phyloP scores from a whole-genome alignment of 2,888 invertebrate species.

The Caenorhabditis japonica region DNA sequence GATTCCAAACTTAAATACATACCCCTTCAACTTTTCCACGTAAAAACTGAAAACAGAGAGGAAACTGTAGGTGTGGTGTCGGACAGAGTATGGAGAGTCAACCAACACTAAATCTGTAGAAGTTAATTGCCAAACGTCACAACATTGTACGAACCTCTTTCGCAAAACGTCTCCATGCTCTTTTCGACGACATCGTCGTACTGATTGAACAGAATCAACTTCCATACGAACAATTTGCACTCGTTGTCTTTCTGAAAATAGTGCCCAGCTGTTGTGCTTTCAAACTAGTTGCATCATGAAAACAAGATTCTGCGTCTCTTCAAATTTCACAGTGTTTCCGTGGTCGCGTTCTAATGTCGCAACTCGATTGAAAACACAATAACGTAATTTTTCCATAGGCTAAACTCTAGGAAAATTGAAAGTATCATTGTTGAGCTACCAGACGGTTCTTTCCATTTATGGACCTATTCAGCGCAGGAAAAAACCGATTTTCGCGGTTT shows the following conservation, averaged over 20 bases:
- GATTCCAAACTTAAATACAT: background rate
- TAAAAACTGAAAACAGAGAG: slow-evolving; percentile 48
- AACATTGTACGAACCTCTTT: slow-evolving; percentile 37
- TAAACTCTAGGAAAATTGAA: too few relatives aligned
- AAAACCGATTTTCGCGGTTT: too few relatives aligned
- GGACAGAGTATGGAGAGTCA: slow-evolving; percentile 27
- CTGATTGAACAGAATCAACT: slow-evolving; percentile 49
- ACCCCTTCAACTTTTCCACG: slow-evolving; percentile 45
- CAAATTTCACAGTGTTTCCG: too few relatives aligned
- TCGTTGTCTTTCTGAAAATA: slow-evolving; percentile 35
- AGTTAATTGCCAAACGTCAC: slow-evolving; percentile 26
- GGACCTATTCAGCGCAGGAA: too few relatives aligned
- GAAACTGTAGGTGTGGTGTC: slow-evolving; percentile 33
- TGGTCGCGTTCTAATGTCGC: too few relatives aligned
- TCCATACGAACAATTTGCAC: slow-evolving; percentile 46
- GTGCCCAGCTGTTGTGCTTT: background rate
- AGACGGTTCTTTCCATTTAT: too few relatives aligned
- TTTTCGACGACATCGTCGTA: slow-evolving; percentile 46
- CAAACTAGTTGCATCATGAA: too few relatives aligned
- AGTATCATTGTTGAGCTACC: too few relatives aligned
- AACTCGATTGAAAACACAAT: too few relatives aligned
- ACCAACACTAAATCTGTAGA: slow-evolving; percentile 44
- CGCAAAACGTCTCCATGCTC: slow-evolving; percentile 49
- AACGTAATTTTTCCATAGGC: background rate
- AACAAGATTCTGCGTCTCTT: too few relatives aligned